Conservation (phyloP, 1,140 invertebrate genomes). For the Hormaphis cornu region DNA sequence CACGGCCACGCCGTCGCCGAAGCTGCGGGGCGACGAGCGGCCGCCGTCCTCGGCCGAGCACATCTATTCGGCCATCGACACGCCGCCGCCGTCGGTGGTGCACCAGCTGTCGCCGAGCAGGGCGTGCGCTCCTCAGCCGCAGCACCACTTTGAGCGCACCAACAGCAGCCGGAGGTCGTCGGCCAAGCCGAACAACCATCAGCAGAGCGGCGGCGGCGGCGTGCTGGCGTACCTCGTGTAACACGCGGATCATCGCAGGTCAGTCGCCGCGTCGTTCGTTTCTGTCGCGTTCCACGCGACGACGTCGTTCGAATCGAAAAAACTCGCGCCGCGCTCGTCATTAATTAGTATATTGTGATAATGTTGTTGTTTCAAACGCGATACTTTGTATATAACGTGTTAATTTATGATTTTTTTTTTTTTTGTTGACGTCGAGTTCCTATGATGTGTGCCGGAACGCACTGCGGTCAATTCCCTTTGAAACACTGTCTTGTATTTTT, state of each 20-base stretch:
- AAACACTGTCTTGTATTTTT: conserved; percentile 24
- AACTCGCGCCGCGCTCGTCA: conserved; percentile 29
- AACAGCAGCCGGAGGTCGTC: conserved; percentile 31
- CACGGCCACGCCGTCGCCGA: conserved; percentile 55
- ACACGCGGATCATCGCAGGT: neutral
- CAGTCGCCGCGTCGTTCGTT: no score
- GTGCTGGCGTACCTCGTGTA: conserved; percentile 20
- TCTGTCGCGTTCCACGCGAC: no score
- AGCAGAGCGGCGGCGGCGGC: conserved; percentile 5
- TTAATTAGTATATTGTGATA: conserved; percentile 32
- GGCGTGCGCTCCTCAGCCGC: no score
- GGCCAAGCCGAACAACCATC: neutral
- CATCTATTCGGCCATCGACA: conserved; percentile 79
- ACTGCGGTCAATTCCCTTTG: conserved; percentile 30
- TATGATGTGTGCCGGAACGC: conserved; percentile 1
- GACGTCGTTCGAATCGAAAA: no score
- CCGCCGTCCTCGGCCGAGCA: conserved; percentile 56
- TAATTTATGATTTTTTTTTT: no score
- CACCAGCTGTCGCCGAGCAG: conserved; percentile 53
- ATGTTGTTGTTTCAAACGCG: conserved; percentile 27
- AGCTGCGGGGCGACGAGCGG: conserved; percentile 46
- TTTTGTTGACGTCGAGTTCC: conserved; percentile 18
- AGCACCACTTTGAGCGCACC: conserved; percentile 38
- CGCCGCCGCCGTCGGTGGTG: conserved; percentile 51
- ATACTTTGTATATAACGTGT: conserved; percentile 30